Conservation (phyloP, 2,888 invertebrate species). For the Ormyrus labotus region DNA sequence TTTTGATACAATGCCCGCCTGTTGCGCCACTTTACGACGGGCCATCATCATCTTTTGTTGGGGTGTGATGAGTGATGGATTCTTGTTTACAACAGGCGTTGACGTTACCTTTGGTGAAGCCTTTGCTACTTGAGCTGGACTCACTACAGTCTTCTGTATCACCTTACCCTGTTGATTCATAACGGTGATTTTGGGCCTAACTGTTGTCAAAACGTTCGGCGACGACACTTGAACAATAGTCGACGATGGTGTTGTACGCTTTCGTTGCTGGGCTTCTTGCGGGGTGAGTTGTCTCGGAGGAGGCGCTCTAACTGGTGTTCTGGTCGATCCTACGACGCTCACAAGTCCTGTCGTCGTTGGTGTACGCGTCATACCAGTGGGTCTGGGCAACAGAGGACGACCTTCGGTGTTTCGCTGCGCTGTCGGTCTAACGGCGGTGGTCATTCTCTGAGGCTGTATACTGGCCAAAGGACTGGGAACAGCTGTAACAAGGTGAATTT, state of each 20-base stretch:
- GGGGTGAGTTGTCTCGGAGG: slow-evolving; percentile 59
- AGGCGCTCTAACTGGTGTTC: slow-evolving; percentile 67
- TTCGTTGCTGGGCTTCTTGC: slow-evolving; percentile 54
- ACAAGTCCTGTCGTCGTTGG: slow-evolving; percentile 42
- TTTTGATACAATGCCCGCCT: slow-evolving; percentile 68
- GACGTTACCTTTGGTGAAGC: slow-evolving; percentile 59
- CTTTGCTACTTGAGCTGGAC: slow-evolving; percentile 61
- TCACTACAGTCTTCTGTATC: slow-evolving; percentile 63
- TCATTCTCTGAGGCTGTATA: slow-evolving; percentile 66
- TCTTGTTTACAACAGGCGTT: slow-evolving; percentile 58
- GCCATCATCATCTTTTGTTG: slow-evolving; percentile 73
- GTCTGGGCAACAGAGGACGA: slow-evolving; percentile 57
- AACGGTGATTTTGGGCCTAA: slow-evolving; percentile 68
- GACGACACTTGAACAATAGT: slow-evolving; percentile 59
- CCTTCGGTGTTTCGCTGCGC: slow-evolving; percentile 56
- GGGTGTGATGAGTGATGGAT: slow-evolving; percentile 70
- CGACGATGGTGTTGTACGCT: slow-evolving; percentile 54
- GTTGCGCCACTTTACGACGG: slow-evolving; percentile 72
- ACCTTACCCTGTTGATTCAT: slow-evolving; percentile 64
- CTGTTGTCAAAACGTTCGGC: slow-evolving; percentile 62
- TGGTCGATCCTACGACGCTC: slow-evolving; percentile 58
- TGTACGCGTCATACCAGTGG: slow-evolving; percentile 33
- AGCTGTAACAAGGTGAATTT: slow-evolving; percentile 73
- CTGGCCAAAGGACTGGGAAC: slow-evolving; percentile 66
- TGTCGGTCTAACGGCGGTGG: slow-evolving; percentile 56